phyloP scores from a whole-genome alignment of 37 sponge, comb jelly and placozoan species.

The Axinella damicornis region DNA sequence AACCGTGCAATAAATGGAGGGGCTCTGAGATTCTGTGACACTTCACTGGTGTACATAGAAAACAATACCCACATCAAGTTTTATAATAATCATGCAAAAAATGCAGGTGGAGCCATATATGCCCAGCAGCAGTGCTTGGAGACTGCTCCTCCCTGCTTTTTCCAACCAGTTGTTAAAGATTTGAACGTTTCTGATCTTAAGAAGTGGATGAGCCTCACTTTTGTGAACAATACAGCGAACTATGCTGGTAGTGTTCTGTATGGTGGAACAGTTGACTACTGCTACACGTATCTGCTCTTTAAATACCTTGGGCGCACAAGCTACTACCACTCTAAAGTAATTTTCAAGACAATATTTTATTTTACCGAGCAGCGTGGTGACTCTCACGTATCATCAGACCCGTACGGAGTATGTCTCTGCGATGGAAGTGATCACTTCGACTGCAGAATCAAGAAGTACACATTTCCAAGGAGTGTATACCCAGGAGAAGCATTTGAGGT shows the following conservation, averaged over 20 bases:
- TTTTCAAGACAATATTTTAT: conserved; percentile 4
- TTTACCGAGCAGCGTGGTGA: background rate
- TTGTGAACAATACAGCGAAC: background rate
- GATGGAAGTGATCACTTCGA: background rate
- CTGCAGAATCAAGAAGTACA: background rate
- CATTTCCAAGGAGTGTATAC: background rate
- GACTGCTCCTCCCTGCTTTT: background rate
- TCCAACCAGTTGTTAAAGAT: background rate
- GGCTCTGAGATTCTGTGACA: conserved; percentile 10
- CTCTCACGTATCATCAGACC: conserved; percentile 17
- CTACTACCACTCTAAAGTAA: background rate
- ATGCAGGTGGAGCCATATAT: conserved; percentile 19
- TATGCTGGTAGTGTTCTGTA: conserved; percentile 12
- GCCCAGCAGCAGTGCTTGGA: background rate
- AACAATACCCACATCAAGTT: background rate
- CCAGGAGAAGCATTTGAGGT: background rate
- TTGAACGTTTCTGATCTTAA: background rate
- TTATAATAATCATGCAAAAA: background rate
- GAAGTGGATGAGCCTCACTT: background rate
- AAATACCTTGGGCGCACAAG: background rate
- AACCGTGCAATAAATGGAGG: conserved; percentile 1
- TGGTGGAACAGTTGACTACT: conserved; percentile 19
- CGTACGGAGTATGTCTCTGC: conserved; percentile 13
- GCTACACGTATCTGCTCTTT: background rate
- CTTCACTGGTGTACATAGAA: background rate